Evolutionary conservation across 2,797 vertebrate genomes (phyloP).

Genomic region (Sebastes jordani): DNA sequence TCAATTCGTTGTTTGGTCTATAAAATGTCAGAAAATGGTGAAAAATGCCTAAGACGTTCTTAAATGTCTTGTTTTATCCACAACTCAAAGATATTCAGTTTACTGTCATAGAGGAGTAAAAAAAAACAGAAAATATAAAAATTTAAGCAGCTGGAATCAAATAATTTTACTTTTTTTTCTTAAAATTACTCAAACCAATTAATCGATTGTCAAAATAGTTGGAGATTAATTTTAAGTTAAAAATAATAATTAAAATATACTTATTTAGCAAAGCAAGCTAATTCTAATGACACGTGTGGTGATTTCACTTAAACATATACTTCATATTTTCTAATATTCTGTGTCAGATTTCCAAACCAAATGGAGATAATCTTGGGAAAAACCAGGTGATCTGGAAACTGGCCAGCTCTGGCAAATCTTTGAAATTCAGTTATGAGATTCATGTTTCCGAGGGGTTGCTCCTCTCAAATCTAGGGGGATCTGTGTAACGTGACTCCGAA

Average conservation of each 20-base stretch:
- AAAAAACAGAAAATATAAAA: too few relatives aligned
- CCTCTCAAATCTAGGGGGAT: slow-evolving; percentile 50
- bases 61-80: too few relatives aligned
- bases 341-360: slow-evolving; percentile 8
- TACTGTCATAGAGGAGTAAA: too few relatives aligned
- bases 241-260: not conserved
- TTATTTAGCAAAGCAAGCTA: not conserved
- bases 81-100: too few relatives aligned
- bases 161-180: too few relatives aligned
- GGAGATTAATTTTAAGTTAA: too few relatives aligned
- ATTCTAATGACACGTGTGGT: not conserved
- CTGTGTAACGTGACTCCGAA: slow-evolving; percentile 75
- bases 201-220: too few relatives aligned
- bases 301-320: not conserved
- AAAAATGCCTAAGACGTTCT: too few relatives aligned
- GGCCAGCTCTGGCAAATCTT: slow-evolving; percentile 52
- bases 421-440: slow-evolving; percentile 63
- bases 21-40: too few relatives aligned
- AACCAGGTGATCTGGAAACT: not conserved
- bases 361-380: not conserved
- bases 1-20: too few relatives aligned
- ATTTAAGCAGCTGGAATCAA: too few relatives aligned
- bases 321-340: not conserved
- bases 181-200: too few relatives aligned
- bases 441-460: slow-evolving; percentile 20